Conservation (phyloP, 1,140 invertebrate species). For the Drosophila aff. region DNA sequence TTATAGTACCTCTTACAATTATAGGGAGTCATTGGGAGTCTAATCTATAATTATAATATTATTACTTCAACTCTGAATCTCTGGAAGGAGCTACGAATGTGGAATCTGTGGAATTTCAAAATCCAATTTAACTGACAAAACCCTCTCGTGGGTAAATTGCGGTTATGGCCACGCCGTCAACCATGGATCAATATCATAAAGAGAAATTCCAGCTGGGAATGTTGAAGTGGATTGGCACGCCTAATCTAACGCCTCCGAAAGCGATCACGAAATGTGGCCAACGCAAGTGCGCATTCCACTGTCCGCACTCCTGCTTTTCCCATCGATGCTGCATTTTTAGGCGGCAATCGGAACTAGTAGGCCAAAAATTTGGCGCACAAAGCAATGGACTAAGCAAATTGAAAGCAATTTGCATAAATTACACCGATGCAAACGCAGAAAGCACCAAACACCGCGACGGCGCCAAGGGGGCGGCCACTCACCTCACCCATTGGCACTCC, state of each 20-base stretch:
- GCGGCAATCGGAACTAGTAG: conserved; percentile 32
- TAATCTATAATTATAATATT: too few relatives aligned
- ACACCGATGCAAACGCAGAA: conserved; percentile 43
- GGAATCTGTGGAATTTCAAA: neutral
- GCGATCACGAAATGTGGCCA: conserved; percentile 52
- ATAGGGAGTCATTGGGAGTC: too few relatives aligned
- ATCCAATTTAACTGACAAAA: neutral
- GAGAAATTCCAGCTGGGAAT: conserved; percentile 14
- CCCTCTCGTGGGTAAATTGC: neutral
- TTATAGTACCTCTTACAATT: neutral
- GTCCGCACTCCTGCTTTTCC: neutral
- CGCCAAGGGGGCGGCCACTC: conserved; percentile 8
- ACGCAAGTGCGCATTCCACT: conserved; percentile 1
- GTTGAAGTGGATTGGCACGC: conserved; percentile 16
- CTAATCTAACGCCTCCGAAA: conserved; percentile 56
- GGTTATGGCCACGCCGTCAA: neutral
- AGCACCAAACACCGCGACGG: conserved; percentile 24
- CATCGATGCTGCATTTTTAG: conserved; percentile 56
- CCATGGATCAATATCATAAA: conserved; percentile 5
- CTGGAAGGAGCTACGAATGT: neutral
- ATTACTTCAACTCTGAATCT: too few relatives aligned
- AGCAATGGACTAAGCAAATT: conserved; percentile 68
- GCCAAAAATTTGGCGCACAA: conserved; percentile 39
- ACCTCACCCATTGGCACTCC: neutral
- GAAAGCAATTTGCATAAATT: conserved; percentile 81